These are phyloP conservation scores for Orthosia gothica DNA, from an alignment of 2,888 invertebrate genomes.

Conservation along the genomic window DNA sequence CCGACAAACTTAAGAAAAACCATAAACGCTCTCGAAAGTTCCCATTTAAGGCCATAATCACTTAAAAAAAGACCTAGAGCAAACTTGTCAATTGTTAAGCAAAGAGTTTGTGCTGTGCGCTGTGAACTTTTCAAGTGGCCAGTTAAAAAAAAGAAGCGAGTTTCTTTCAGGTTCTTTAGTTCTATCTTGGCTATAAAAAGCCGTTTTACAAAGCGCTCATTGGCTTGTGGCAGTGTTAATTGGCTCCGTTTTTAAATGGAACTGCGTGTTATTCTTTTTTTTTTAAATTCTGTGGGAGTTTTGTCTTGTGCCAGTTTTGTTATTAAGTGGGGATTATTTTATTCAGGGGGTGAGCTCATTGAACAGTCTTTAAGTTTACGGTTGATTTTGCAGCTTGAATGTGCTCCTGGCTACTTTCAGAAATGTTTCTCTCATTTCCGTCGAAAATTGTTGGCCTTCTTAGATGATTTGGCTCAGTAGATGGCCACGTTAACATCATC, in stretches of 20 bases:
- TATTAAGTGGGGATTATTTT: constrained; percentile 26
- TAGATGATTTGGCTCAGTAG: neutral
- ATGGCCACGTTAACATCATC: neutral
- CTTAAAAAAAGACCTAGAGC: constrained; percentile 42
- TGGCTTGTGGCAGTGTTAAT: constrained; percentile 67
- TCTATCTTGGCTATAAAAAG: constrained; percentile 59
- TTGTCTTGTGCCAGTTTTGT: constrained; percentile 37
- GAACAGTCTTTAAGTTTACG: neutral
- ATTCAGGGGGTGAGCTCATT: neutral
- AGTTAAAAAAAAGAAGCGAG: constrained; percentile 55
- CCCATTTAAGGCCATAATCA: constrained; percentile 38
- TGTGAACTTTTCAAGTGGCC: constrained; percentile 60
- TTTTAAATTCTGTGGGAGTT: constrained; percentile 16
- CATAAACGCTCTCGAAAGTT: constrained; percentile 19
- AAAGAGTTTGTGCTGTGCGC: constrained; percentile 52
- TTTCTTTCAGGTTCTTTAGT: constrained; percentile 53
- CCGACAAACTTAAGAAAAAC: neutral
- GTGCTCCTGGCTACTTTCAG: neutral
- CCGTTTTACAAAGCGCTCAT: constrained; percentile 64
- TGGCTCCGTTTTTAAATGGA: constrained; percentile 56
- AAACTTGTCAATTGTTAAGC: constrained; percentile 64
- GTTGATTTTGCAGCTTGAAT: neutral
- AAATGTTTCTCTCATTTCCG: neutral
- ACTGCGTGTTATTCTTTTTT: constrained; percentile 33
- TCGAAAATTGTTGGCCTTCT: neutral